Evolutionary conservation across 1,140 invertebrate genomes (phyloP).

Genomic region (Zaprionus kolodkinae): DNA sequence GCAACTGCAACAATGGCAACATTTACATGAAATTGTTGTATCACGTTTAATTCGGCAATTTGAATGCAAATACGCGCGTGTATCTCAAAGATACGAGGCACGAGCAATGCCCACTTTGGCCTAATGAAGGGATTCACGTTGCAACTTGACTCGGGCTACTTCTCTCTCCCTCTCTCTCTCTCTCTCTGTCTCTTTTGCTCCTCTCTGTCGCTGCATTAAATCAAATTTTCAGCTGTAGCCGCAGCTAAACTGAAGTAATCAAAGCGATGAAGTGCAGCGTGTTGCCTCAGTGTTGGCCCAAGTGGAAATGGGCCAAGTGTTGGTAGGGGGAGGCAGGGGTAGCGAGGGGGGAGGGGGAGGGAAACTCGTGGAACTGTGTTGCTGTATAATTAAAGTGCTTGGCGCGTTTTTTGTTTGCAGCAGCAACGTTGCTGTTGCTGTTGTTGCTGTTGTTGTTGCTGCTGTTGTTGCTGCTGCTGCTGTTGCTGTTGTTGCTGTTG

Average conservation of each 20-base stretch:
- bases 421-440: constrained; percentile 38
- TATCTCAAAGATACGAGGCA: constrained; percentile 39
- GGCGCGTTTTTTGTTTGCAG: constrained; percentile 38
- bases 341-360: background rate
- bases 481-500: constrained; percentile 21
- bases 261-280: constrained; percentile 54
- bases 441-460: constrained; percentile 33
- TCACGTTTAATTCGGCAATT: constrained; percentile 73
- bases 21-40: constrained; percentile 72
- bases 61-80: constrained; percentile 63
- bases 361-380: background rate
- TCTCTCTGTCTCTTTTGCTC: background rate
- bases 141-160: constrained; percentile 56
- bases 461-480: constrained; percentile 38
- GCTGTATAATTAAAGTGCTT: constrained; percentile 64
- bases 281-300: constrained; percentile 24
- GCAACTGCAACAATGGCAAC: constrained; percentile 35
- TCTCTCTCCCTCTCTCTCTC: background rate
- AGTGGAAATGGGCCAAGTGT: constrained; percentile 1
- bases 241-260: constrained; percentile 27
- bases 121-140: constrained; percentile 62
- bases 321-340: background rate
- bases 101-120: constrained; percentile 21
- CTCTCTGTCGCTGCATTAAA: constrained; percentile 36
- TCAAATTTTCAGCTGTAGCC: constrained; percentile 48